Percentiles rank a stretch among this genome's conserved stretches.
Evolutionary conservation across 2,113 vertebrate species (phyloP).

Genomic region (Bagarius yarrelli): DNA sequence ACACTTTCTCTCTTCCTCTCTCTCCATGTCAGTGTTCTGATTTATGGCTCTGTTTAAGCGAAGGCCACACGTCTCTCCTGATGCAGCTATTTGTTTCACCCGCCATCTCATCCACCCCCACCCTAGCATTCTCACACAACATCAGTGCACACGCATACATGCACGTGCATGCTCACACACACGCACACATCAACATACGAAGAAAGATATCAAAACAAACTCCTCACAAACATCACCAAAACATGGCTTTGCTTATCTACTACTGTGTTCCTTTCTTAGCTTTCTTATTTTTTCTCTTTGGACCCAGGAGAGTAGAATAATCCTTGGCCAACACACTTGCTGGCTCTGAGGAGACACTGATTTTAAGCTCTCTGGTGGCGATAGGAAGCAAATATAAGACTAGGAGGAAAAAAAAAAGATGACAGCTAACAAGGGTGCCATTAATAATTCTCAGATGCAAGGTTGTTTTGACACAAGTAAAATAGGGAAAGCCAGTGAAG

Average conservation of each 20-base stretch:
- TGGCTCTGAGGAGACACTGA: constrained; percentile 15
- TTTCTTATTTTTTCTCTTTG: background rate
- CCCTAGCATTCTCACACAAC: constrained; percentile 56
- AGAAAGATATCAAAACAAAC: constrained; percentile 64
- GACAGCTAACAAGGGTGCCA: constrained; percentile 72
- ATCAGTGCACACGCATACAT: constrained; percentile 33
- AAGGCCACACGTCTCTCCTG: constrained; percentile 79
- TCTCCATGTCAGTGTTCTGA: constrained; percentile 67
- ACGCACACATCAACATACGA: constrained; percentile 26
- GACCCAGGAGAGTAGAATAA: background rate
- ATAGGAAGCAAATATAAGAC: constrained; percentile 42
- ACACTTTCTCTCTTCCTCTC: constrained; percentile 41
- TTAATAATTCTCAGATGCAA: constrained; percentile 76
- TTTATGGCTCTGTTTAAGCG: constrained; percentile 85
- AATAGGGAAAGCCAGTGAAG: constrained; percentile 67
- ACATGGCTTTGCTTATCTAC: constrained; percentile 19
- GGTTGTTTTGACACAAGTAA: constrained; percentile 70
- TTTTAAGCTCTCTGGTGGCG: constrained; percentile 8
- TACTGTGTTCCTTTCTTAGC: constrained; percentile 6
- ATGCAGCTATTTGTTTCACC: constrained; percentile 79
- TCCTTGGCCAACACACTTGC: constrained; percentile 9
- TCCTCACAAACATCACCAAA: constrained; percentile 49
- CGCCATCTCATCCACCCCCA: constrained; percentile 68
- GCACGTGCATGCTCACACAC: constrained; percentile 15
- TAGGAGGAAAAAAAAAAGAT: constrained; percentile 66